These are phyloP conservation scores for Himantopus leucocephalus DNA, from an alignment of 2,113 vertebrate genomes.

Conservation along the genomic window DNA sequence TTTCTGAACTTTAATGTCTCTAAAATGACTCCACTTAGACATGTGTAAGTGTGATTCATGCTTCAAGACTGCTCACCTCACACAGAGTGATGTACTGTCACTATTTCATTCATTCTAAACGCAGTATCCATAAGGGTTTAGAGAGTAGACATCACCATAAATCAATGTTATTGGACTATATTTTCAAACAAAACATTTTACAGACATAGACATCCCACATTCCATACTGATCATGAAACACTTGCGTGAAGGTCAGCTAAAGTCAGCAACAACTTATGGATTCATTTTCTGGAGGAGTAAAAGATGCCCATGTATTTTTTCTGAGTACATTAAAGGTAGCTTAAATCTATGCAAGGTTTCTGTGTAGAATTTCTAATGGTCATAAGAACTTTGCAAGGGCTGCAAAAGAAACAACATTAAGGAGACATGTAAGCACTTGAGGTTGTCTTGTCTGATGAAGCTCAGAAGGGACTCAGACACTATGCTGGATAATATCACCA, in stretches of 20 bases:
- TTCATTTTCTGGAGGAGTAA: slow-evolving; percentile 50
- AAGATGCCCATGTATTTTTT: slow-evolving; percentile 15
- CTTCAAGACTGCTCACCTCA: slow-evolving; percentile 27
- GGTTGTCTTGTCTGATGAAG: slow-evolving; percentile 23
- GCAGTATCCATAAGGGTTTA: slow-evolving; percentile 66
- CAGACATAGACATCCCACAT: slow-evolving; percentile 54
- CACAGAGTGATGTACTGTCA: slow-evolving; percentile 63
- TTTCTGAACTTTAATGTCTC: slow-evolving; percentile 54
- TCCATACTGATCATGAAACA: slow-evolving; percentile 55
- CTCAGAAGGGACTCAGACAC: neutral
- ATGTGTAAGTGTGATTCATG: slow-evolving; percentile 44
- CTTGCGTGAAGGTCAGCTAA: slow-evolving; percentile 71
- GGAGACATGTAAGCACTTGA: neutral
- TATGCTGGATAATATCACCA: neutral
- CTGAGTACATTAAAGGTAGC: neutral
- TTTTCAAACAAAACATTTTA: slow-evolving; percentile 76
- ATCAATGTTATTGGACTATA: slow-evolving; percentile 75
- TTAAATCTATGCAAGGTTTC: slow-evolving; percentile 25
- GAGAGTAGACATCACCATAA: slow-evolving; percentile 71
- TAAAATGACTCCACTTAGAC: slow-evolving; percentile 47
- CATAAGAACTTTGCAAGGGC: neutral
- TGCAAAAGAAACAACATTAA: slow-evolving; percentile 33
- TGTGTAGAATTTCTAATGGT: slow-evolving; percentile 12
- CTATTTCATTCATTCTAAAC: slow-evolving; percentile 70
- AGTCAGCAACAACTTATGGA: slow-evolving; percentile 57